Base-by-base conservation (phyloP, 1,140 invertebrate species). In the Argopecten irradians region DNA sequence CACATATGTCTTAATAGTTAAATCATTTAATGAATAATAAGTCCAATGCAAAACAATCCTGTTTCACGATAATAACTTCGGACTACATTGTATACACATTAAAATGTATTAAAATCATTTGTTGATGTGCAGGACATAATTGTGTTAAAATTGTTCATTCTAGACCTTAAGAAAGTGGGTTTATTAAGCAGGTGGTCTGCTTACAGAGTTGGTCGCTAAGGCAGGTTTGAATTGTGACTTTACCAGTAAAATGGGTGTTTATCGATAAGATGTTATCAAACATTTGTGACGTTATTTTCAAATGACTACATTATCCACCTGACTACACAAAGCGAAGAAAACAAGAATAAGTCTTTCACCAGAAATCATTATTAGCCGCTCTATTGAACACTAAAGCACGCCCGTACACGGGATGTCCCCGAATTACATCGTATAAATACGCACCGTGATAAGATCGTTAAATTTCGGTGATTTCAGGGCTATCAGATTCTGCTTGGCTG, bases 371-470 rank as follows among this genome's bases (percentile, higher is more conserved):
- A 71, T 71, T 71, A 5, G 28, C 55, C 55, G 55, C 19, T 28
- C 55, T n/a, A n/a, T 7, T 71, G 55, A 71, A 28, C 55, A n/a
- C 55, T n/a, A 71, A 71, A 71, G 43, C 3, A n/a, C 28, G 55
- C 5, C 28, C 13, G 55, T 71, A 71, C 55, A 71, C 28, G 5
- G 8, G 3, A 1, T 5, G 28, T 71, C 55, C 16, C 55, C 55
- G 16, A 71, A 71, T 71, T 71, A 71, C 55, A 71, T 71, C 55
- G 55, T 71, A 71, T 71, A 71, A 71, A 71, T 71, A 71, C n/a
- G 0, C n/a, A 11, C 11, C 28, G 55, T 28, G 55, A 71, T 71
- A 71, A 71, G 22, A 71, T 71, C 55, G 55, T 71, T 71, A 71
- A 28, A 71, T 71, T 71, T n/a, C 7, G 55, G 1, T 71, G 55